Evolutionary conservation across 2,888 invertebrate genomes (phyloP).

Genomic region (Eilema griseolum): DNA sequence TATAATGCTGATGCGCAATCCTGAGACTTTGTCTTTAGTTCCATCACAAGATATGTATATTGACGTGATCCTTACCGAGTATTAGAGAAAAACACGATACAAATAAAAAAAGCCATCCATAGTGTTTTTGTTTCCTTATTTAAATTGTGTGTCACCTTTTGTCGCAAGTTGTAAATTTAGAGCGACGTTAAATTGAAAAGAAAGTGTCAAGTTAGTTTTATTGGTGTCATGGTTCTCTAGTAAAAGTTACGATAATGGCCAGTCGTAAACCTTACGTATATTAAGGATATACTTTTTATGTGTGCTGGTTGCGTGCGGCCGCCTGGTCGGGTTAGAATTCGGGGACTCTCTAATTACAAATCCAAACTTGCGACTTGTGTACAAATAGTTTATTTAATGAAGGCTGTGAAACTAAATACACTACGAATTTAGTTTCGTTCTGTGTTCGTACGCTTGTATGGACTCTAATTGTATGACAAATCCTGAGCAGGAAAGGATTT

Average conservation of each 20-base stretch:
- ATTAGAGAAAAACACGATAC: too few species aligned
- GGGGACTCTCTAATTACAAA: slow-evolving; percentile 45
- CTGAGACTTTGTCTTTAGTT: too few species aligned
- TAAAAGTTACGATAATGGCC: slow-evolving; percentile 45
- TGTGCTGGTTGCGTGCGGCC: slow-evolving; percentile 41
- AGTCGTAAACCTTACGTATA: slow-evolving; percentile 22
- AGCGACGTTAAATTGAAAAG: slow-evolving; percentile 35
- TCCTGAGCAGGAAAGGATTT: not conserved
- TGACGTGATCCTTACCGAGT: too few species aligned
- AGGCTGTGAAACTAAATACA: slow-evolving; percentile 24
- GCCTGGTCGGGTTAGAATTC: slow-evolving; percentile 27
- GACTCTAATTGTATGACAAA: slow-evolving; percentile 23
- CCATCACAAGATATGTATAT: too few species aligned
- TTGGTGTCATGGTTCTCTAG: slow-evolving; percentile 35
- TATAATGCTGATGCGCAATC: too few species aligned
- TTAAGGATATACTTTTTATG: slow-evolving; percentile 18
- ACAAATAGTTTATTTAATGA: slow-evolving; percentile 53
- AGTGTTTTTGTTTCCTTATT: not conserved
- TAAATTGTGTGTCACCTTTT: not conserved
- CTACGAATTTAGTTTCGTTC: slow-evolving; percentile 35
- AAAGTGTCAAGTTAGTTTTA: slow-evolving; percentile 49
- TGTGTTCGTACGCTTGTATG: slow-evolving; percentile 6
- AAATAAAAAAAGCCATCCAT: not conserved
- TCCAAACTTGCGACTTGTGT: slow-evolving; percentile 39
- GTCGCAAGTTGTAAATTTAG: slow-evolving; percentile 32